Conservation (phyloP, 2,797 vertebrate species). For the Typhlichthys subterraneus region DNA sequence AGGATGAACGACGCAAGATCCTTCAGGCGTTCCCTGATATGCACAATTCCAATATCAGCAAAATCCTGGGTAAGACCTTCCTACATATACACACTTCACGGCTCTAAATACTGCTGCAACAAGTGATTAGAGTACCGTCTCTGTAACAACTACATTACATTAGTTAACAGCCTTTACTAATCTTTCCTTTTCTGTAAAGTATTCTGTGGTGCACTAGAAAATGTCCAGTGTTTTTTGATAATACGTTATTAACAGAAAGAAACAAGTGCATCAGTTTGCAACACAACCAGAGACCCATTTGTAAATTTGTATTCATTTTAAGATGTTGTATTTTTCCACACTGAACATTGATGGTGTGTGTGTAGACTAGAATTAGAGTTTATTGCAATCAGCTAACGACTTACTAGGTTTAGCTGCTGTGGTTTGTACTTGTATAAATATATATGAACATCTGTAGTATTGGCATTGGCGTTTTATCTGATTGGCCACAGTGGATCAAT, state of each 20-base stretch:
- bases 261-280: conserved; percentile 75
- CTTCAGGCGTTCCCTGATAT: conserved; percentile 99
- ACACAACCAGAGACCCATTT: too few relatives aligned
- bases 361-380: conserved; percentile 6
- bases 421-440: conserved; percentile 8
- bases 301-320: too few relatives aligned
- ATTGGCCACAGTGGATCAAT: conserved; percentile 56
- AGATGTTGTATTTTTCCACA: neutral
- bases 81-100: neutral
- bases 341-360: neutral
- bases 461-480: conserved; percentile 35
- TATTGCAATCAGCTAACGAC: too few relatives aligned
- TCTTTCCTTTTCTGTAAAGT: conserved; percentile 73
- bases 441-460: conserved; percentile 19
- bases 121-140: neutral
- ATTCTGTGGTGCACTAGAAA: conserved; percentile 76
- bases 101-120: neutral
- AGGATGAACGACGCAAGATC: conserved; percentile 98
- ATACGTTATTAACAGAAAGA: conserved; percentile 72
- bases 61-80: conserved; percentile 92
- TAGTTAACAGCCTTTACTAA: conserved; percentile 32
- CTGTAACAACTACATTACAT: neutral
- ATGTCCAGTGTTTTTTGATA: conserved; percentile 76
- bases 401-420: neutral
- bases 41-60: conserved; percentile 99